phyloP scores from a whole-genome alignment of 2,797 vertebrate species.

The Pangasius larnaudii region DNA sequence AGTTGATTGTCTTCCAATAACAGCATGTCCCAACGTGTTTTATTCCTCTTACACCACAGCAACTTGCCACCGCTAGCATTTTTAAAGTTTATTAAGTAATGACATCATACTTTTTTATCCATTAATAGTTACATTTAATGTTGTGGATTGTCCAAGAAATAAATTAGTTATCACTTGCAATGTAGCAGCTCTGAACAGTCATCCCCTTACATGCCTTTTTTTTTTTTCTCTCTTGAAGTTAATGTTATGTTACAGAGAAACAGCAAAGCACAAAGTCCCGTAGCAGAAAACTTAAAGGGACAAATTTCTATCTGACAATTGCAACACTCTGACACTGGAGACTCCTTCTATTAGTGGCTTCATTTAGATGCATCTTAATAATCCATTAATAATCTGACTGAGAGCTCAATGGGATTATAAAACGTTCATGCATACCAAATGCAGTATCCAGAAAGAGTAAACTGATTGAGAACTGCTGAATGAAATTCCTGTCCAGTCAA shows the following conservation, averaged over 20 bases:
- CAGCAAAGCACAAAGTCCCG: neutral
- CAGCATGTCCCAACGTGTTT: neutral
- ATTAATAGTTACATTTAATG: neutral
- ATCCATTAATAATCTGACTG: neutral
- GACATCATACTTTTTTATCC: neutral
- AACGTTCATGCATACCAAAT: neutral
- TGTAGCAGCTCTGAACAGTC: neutral
- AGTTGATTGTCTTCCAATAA: neutral
- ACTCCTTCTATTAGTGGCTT: neutral
- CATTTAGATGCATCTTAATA: neutral
- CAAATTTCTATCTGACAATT: neutral
- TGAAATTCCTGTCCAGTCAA: neutral
- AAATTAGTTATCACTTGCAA: neutral
- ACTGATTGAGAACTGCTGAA: neutral
- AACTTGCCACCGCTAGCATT: neutral
- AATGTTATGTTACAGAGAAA: neutral
- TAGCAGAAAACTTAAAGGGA: neutral
- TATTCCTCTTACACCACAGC: neutral
- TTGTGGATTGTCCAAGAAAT: neutral
- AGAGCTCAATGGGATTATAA: neutral
- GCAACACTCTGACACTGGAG: neutral
- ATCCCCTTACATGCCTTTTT: too few species aligned
- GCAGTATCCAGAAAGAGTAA: neutral
- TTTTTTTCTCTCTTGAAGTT: too few species aligned
- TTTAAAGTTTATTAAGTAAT: neutral